Base-by-base conservation (phyloP, 2,797 vertebrate species). In the Oreortyx pictus region DNA sequence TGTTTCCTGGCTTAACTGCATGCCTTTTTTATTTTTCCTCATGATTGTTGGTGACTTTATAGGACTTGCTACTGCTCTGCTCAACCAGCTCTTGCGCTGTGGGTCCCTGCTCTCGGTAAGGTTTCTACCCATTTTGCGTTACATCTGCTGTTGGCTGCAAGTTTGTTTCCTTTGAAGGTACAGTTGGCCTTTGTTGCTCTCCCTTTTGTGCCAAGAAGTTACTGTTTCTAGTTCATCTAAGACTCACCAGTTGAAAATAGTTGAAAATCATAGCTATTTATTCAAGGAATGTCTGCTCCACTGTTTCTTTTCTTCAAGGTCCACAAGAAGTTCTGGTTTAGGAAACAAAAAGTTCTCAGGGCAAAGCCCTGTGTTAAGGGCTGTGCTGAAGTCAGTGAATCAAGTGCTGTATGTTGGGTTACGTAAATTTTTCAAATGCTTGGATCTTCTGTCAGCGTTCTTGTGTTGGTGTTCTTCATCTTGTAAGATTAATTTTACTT, bases 41-140 rank as follows among this genome's bases (percentile, higher is more conserved):
- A 4, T 17, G 37, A 44, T 4, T 5, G 3, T 1, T 6, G 35
- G 39, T 25, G 3, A 5, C 4, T 18, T 0, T 1, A 2, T 1
- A 27, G 31, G 22, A 25, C 7, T 49, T 60, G 27, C 13, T 5
- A 2, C 31, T 37, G 4, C 13, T 44, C 24, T 70, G 6, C 39
- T 43, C 57, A 43, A 12, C 15, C 15, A 24, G 24, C 29, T 83
- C 7, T 7, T 57, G 41, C 7, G 23, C 37, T 7, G 5, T 41
- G 22, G 27, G 31, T 5, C 59, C 54, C 7, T 0, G 2, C 15
- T 57, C 6, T 2, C 0, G 43, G 60, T 64, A 47, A 91, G 57
- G 76, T 66, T 19, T 14, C 14, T 46, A 14, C 24, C 6, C 4
- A 6, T 2, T 5, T 7, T 31, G 0, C 20, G 9, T 29, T 76